phyloP scores from a whole-genome alignment of 2,797 vertebrate genomes.

The Chiroxiphia lanceolata region DNA sequence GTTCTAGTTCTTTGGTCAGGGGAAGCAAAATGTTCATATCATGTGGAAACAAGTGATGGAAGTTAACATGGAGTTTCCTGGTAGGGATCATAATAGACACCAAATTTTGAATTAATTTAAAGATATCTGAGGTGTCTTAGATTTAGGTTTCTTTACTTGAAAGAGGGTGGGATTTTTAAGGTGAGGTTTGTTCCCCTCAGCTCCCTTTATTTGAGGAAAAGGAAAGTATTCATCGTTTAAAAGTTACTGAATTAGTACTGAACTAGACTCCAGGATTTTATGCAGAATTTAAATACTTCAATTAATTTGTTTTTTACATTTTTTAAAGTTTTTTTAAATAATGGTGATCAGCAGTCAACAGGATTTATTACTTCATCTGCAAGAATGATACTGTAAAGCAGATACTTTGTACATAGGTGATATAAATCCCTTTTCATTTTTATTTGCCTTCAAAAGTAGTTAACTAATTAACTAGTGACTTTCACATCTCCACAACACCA shows the following conservation, averaged over 20 bases:
- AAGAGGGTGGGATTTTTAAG: neutral
- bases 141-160: neutral
- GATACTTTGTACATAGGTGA: neutral
- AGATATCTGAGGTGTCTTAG: neutral
- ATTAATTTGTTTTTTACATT: neutral
- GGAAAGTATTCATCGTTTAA: neutral
- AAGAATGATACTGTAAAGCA: neutral
- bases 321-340: neutral
- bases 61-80: neutral
- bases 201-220: neutral
- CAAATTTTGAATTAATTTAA: neutral
- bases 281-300: neutral
- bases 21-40: neutral
- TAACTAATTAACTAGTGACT: rapidly evolving
- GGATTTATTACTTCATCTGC: neutral
- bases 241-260: neutral
- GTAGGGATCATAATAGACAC: neutral
- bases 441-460: neutral
- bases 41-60: neutral
- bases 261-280: neutral
- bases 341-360: neutral
- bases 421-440: neutral
- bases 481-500: neutral
- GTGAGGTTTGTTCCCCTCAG: neutral
- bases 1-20: neutral